Base-by-base conservation (phyloP, 2,888 invertebrate genomes). In the Euclidia mi region DNA sequence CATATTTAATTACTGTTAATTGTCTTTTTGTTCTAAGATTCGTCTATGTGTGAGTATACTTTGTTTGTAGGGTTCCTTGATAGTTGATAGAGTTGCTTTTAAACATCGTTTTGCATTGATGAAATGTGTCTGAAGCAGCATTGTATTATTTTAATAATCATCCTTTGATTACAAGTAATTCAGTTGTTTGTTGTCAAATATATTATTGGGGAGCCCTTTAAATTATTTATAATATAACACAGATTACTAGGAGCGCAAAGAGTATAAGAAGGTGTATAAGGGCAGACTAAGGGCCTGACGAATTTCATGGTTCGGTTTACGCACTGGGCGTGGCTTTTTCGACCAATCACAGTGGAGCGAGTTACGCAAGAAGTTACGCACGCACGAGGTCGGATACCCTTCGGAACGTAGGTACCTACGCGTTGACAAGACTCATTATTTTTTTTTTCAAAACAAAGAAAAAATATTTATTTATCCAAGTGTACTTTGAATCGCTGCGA, bases 161-260 rank as follows among this genome's bases (percentile, higher is more conserved):
- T 46, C 38, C 42, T 46, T 44, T 12, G 28, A 55, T 62, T 44
- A 61, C 46, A 53, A 47, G 63, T 75, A 71, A 74, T 71, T 69
- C 48, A 48, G 58, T 76, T 79, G 69, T 76, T 86, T 84, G 76
- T 73, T 84, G 76, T 81, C 79, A 76, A 78, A 78, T 80, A 79
- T 79, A 84, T 79, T 81, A 85, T 86, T 81, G 81, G 49, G 58
- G 85, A 88, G 92, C 91, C 94, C 94, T 92, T 93, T 91, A 93
- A 94, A 94, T 94, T 94, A 95, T 95, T 95, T 95, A 95, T 95
- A 95, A 93, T 95, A 95, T 94, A 95, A 95, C 92, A 89, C 93
- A 89, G 87, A 78, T 78, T 81, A 95, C 94, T 82, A 91, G 94
- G 94, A 83, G 61, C 75, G 68, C 92, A 95, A 81, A 89, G 82